Evolutionary conservation across 2,797 vertebrate species (phyloP).

Genomic region (Pyrocephalus nanus): DNA sequence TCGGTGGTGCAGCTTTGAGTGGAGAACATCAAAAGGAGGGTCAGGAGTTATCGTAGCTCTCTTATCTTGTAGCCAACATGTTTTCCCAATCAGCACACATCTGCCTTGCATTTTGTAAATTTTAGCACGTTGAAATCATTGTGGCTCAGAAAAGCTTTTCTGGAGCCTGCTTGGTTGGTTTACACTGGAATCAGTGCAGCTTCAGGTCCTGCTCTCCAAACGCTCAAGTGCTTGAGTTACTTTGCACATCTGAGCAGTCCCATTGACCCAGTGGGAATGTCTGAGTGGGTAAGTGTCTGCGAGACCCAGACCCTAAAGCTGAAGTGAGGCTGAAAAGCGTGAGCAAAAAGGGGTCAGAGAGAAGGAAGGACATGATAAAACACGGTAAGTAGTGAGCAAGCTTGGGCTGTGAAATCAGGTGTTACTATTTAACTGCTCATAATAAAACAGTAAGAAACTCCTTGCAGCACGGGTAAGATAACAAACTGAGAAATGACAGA

Average conservation of each 20-base stretch:
- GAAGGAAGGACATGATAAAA: background rate
- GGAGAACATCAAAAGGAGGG: background rate
- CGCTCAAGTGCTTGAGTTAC: background rate
- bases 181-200: background rate
- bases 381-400: background rate
- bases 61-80: background rate
- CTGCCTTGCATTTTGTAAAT: slow-evolving; percentile 39
- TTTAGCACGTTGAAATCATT: slow-evolving; percentile 7
- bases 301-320: background rate
- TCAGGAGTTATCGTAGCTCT: background rate
- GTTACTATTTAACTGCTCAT: background rate
- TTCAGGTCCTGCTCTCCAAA: background rate
- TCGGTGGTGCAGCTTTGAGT: accelerated
- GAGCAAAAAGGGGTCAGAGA: background rate
- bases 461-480: background rate
- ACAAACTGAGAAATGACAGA: background rate
- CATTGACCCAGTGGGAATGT: background rate
- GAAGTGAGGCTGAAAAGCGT: background rate
- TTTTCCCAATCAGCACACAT: background rate
- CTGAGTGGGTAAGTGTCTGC: background rate
- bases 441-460: background rate
- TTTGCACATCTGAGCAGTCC: background rate
- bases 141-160: background rate
- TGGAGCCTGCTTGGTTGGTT: background rate
- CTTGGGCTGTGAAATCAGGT: background rate